Base-by-base conservation (phyloP, 2,797 vertebrate species). In the Betta splendens region DNA sequence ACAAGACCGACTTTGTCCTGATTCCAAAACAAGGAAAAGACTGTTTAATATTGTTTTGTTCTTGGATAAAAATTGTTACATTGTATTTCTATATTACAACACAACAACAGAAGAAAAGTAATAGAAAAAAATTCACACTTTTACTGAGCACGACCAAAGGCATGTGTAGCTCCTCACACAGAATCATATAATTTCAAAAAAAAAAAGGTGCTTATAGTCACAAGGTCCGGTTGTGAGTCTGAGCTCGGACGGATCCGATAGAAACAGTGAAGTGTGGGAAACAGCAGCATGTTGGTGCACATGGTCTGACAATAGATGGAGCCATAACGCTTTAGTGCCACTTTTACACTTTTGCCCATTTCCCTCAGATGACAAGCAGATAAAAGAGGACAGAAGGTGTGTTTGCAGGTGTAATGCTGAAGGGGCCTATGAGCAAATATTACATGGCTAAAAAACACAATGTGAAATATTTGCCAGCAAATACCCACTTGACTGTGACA, bases 391-490 rank as follows among this genome's bases (percentile, higher is more conserved):
- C 22, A 17, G 18, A 38, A 23, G 15, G 54, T 42, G 46, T 26
- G 28, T 23, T 40, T 31, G 33, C 22, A 51, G 25, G 42, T 55
- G 47, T 40, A 45, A 62, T 36, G 43, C 23, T 42, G 40, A 60
- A 13, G 36, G 57, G 72, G 49, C 39, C 63, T 11, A 64, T 38
- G 50, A 74, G 38, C 61, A 71, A 59, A 68, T 73, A 57, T 44
- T 26, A 63, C 35, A 59, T 17, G 23, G 21, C 18, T 23, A 57
- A n/a, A n/a, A n/a, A n/a, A 9, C 47, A 53, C 62, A 67, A 59
- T 63, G 78, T 77, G 72, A 79, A 85, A 70, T 88, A 91, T 89
- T 86, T 87, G 85, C 86, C 85, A 73, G 84, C 84, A 88, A 85
- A 87, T 88, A 88, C 73, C 55, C 79, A 84, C 65, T 58, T 43